Base-by-base conservation (phyloP, 30 jellyfish, hydroid and myxozoan species). In the Turritopsis rubra region DNA sequence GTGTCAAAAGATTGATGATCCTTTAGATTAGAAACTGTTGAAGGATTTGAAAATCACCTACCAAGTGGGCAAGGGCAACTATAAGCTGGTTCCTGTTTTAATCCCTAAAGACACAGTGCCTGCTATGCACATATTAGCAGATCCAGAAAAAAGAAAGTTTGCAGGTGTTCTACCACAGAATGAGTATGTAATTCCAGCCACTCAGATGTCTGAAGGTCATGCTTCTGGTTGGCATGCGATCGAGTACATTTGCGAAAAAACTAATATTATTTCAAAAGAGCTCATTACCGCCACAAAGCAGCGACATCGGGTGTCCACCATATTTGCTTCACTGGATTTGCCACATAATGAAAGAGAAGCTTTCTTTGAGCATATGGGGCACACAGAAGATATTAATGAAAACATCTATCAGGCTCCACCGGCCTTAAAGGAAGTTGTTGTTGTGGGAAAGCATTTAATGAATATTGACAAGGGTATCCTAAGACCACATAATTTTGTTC, bases 251-350 rank as follows among this genome's bases (percentile, higher is more conserved):
- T 74, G 82, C 82, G 41, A 30, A 22, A 74, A 74, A 29, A 20
- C 41, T 26, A 52, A 74, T 21, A 20, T 74, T n/a, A 26, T n/a
- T n/a, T 24, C 53, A 24, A 29, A 30, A 21, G 65, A 30, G 41
- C 28, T 52, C 65, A 74, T 74, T n/a, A 74, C 82, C 26, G 82
- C 82, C 24, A 74, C 82, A 19, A 74, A 74, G 41, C 82, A 74
- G 60, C 53, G 82, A 26, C 82, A 74, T 52, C 53, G 82, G 82
- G 65, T 74, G 82, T 74, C 82, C 24, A 74, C 82, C 24, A 26
- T 74, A n/a, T 74, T 74, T 74, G 82, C 82, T 24, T 74, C 82
- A 16, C 41, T 74, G 82, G 82, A 74, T 25, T 73, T 73, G 54
- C 54, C 82, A 73, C 25, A 73, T 19, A 22, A 19, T 25, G 82